Conservation (phyloP, 2,113 vertebrate species). For the Sula dactylatra region DNA sequence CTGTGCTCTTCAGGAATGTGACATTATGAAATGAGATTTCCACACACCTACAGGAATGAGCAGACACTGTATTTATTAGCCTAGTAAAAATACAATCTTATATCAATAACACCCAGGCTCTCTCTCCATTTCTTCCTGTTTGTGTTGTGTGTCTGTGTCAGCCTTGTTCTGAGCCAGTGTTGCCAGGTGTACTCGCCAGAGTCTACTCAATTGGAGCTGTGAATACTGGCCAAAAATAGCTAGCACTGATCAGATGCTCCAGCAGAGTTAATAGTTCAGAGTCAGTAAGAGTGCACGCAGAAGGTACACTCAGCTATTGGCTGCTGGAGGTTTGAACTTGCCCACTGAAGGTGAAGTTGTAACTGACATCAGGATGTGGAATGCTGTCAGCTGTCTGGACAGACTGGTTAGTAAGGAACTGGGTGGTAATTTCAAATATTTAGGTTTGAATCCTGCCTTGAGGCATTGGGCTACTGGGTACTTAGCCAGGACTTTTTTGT, state of each 20-base stretch:
- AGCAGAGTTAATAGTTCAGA: background rate
- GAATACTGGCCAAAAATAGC: background rate
- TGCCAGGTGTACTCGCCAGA: conserved; percentile 18
- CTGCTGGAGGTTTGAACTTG: background rate
- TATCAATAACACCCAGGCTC: conserved; percentile 27
- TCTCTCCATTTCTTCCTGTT: conserved; percentile 41
- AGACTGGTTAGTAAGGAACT: background rate
- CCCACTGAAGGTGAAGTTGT: background rate
- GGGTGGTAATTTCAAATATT: background rate
- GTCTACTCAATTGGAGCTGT: background rate
- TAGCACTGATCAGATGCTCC: background rate
- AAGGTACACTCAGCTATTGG: background rate
- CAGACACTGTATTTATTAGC: conserved; percentile 39
- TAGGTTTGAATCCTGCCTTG: background rate
- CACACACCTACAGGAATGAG: conserved; percentile 50
- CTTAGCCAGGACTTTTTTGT: background rate
- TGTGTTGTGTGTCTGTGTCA: conserved; percentile 37
- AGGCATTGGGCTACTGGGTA: background rate
- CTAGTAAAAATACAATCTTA: conserved; percentile 48
- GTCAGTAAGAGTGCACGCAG: background rate
- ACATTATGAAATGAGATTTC: conserved; percentile 43
- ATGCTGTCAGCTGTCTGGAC: background rate
- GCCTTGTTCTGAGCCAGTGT: conserved; percentile 1
- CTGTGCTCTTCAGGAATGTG: conserved; percentile 46
- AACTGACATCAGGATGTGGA: background rate